These are phyloP conservation scores for Odontophorus gujanensis DNA, from an alignment of 2,113 vertebrate genomes.

Conservation along the genomic window DNA sequence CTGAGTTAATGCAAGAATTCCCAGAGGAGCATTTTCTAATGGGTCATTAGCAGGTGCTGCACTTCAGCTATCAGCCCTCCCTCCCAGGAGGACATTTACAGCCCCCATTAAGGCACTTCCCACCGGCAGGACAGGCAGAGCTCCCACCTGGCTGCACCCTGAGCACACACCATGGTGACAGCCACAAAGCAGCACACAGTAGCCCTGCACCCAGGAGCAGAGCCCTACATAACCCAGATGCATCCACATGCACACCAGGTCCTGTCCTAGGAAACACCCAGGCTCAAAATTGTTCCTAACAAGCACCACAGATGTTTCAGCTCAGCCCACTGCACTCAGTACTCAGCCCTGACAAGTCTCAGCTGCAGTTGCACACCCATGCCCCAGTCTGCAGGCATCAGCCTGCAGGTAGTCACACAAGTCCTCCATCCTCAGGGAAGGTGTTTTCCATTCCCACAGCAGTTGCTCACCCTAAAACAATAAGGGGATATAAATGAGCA, in stretches of 20 bases:
- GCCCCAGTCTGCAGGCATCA: background rate
- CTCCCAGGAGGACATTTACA: background rate
- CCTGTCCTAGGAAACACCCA: background rate
- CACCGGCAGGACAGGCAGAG: fast-evolving
- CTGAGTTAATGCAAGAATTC: background rate
- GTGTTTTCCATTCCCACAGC: background rate
- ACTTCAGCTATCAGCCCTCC: background rate
- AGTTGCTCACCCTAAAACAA: background rate
- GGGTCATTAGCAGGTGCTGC: background rate
- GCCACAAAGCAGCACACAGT: background rate
- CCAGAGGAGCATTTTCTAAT: background rate
- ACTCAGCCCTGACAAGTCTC: background rate
- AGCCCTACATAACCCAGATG: background rate
- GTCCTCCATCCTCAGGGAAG: background rate
- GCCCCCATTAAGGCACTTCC: background rate
- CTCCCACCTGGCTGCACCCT: background rate
- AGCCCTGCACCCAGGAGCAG: fast-evolving
- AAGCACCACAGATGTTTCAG: background rate
- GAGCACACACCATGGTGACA: background rate
- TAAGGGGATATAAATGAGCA: background rate
- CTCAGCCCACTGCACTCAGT: slow-evolving; percentile 2
- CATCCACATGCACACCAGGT: background rate
- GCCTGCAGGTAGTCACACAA: background rate
- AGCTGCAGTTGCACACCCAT: background rate
- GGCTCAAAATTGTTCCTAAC: background rate